Percentiles rank a stretch among this genome's conserved stretches.
phyloP scores from a whole-genome alignment of 2,113 vertebrate genomes.

The Cairina moschata region DNA sequence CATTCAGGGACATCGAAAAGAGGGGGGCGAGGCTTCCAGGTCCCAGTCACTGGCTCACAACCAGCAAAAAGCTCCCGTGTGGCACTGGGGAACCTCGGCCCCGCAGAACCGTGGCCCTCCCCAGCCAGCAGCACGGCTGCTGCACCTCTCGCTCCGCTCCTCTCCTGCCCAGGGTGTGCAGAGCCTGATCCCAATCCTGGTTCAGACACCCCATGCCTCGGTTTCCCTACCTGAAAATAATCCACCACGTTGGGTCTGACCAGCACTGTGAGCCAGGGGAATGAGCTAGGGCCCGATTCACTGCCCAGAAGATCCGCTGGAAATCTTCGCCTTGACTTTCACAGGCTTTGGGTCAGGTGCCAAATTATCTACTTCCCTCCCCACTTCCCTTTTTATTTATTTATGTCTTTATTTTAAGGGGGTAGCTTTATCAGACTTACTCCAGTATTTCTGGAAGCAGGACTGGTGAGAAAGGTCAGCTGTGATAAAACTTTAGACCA shows the following conservation, averaged over 20 bases:
- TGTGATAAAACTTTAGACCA: neutral
- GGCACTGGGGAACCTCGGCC: neutral
- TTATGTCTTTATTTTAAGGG: neutral
- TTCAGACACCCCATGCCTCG: neutral
- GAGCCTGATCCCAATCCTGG: neutral
- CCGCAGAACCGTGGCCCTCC: neutral
- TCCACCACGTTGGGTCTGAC: neutral
- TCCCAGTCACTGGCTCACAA: neutral
- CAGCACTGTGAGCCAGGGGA: neutral
- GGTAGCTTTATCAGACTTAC: neutral
- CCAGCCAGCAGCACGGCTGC: neutral
- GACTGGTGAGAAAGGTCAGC: neutral
- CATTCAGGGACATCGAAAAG: neutral
- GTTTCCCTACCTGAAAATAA: neutral
- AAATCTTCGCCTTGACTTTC: neutral
- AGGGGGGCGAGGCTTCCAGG: neutral
- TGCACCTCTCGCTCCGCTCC: neutral
- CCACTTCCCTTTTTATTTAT: no score
- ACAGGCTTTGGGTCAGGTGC: neutral
- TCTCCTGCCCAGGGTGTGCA: neutral
- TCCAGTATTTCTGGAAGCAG: neutral
- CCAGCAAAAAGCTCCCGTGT: neutral
- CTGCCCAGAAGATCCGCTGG: neutral
- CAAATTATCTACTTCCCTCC: neutral
- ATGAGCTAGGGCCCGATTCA: neutral